Base-by-base conservation (phyloP, 2,888 invertebrate genomes). In the Mythimna lalbum region DNA sequence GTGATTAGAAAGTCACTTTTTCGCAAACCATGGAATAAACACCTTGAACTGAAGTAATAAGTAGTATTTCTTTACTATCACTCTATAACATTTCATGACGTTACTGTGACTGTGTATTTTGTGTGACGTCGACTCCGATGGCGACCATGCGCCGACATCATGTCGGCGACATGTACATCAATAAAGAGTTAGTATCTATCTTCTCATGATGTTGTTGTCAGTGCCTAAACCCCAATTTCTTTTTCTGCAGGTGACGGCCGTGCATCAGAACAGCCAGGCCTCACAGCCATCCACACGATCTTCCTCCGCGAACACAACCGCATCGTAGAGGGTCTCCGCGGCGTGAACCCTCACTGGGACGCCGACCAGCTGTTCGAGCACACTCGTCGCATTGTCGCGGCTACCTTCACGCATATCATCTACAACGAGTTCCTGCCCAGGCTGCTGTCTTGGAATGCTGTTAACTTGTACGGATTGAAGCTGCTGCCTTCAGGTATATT, bases 391-490 rank as follows among this genome's bases (percentile, higher is more conserved):
- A 98, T 99, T 81, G 89, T 98, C 56, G 96, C 97, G n/a, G 98
- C 98, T 0, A 96, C 97, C 89, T 96, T 98, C 83, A 98, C 98
- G 72, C 98, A 99, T 86, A 96, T 98, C 53, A 97, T 98, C 0
- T 99, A 97, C 93, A 98, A 98, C 87, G 99, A 99, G 92, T 99
- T 98, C 95, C 93, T 99, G 66, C 99, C 99, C 0, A 97, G 99
- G 66, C 96, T 99, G 60, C 96, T 99, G 17, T 99, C 99, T 7
- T 98, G 98, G 97, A 98, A 98, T 84, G 98, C 98, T 21, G 97
- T 99, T 77, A 98, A 98, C 86, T 95, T 98, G 7, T 99, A 99
- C 90, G 99, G 98, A 7, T 93, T 99, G 67, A 98, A 98, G 84
- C 96, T 99, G 9, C 90, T 98, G 82, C 97, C 98, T 0, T 97